phyloP scores from a whole-genome alignment of 1,140 invertebrate genomes.

The Atta cephalotes region DNA sequence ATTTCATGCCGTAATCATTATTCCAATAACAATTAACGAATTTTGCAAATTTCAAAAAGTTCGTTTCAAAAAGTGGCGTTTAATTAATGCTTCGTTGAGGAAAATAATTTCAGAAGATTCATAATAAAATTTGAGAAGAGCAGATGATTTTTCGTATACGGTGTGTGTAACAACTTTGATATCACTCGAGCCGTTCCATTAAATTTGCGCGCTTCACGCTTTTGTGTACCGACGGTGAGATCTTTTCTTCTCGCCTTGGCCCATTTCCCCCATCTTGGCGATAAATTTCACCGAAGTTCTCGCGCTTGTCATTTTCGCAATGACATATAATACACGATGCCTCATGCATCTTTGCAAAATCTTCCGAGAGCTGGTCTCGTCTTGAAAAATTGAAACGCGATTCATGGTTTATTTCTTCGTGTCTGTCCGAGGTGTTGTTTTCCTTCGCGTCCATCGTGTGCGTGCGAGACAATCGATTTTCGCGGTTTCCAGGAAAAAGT shows the following conservation, averaged over 20 bases:
- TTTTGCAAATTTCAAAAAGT: not conserved
- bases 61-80: not conserved
- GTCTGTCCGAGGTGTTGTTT: conserved; percentile 42
- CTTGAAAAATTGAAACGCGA: conserved; percentile 54
- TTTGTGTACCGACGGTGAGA: conserved; percentile 14
- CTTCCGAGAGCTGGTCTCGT: conserved; percentile 30
- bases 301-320: conserved; percentile 55
- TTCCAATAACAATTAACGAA: not conserved
- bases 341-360: conserved; percentile 57
- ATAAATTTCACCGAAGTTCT: conserved; percentile 58
- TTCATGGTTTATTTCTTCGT: conserved; percentile 38
- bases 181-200: conserved; percentile 21
- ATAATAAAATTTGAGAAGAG: not conserved
- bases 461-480: conserved; percentile 54
- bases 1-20: not conserved
- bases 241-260: conserved; percentile 35
- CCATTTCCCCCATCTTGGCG: conserved; percentile 27
- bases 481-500: conserved; percentile 4
- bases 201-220: conserved; percentile 42
- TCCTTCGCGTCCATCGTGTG: conserved; percentile 18
- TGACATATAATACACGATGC: conserved; percentile 49
- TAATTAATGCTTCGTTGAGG: not conserved
- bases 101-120: not conserved
- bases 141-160: not conserved
- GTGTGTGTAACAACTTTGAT: conserved; percentile 29